These are phyloP conservation scores for Melanostoma mellinum DNA, from an alignment of 2,888 invertebrate genomes.

Conservation along the genomic window DNA sequence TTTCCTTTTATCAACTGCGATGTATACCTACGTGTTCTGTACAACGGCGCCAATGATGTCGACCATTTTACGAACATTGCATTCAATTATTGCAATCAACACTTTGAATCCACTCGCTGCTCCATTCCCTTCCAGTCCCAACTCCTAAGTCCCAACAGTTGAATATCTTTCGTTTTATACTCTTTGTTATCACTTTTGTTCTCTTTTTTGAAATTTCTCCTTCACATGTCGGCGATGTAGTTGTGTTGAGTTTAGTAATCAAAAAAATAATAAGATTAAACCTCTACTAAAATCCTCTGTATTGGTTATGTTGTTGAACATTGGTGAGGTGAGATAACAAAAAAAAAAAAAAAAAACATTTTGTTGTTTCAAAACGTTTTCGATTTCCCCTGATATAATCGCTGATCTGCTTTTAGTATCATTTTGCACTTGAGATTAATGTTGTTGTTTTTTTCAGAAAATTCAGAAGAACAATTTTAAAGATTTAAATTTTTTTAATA, in stretches of 20 bases:
- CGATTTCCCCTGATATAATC: constrained; percentile 59
- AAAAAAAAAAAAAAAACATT: neutral
- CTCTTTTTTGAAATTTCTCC: constrained; percentile 54
- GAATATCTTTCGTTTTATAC: constrained; percentile 20
- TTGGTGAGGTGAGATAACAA: constrained; percentile 56
- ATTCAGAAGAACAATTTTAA: too few relatives aligned
- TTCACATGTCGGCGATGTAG: neutral
- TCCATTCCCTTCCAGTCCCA: constrained; percentile 24
- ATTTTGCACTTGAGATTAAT: constrained; percentile 62
- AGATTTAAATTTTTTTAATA: too few relatives aligned
- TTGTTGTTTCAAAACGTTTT: constrained; percentile 61
- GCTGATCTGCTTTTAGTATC: constrained; percentile 48
- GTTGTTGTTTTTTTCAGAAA: constrained; percentile 16
- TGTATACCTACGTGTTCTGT: neutral
- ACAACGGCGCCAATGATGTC: constrained; percentile 9
- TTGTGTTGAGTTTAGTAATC: neutral
- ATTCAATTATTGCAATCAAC: constrained; percentile 47
- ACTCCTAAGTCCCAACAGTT: constrained; percentile 11
- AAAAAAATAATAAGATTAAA: constrained; percentile 21
- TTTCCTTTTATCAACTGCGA: too few relatives aligned
- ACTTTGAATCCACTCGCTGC: constrained; percentile 49
- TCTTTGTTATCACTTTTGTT: constrained; percentile 40
- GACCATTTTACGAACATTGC: constrained; percentile 49
- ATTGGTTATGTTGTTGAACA: constrained; percentile 34
- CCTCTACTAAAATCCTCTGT: neutral